Evolutionary conservation across 92 coral and sea anemone genomes (phyloP), one percentile per base, ranked within the genome.

Genomic region (Palythoa heliodiscus): DNA sequence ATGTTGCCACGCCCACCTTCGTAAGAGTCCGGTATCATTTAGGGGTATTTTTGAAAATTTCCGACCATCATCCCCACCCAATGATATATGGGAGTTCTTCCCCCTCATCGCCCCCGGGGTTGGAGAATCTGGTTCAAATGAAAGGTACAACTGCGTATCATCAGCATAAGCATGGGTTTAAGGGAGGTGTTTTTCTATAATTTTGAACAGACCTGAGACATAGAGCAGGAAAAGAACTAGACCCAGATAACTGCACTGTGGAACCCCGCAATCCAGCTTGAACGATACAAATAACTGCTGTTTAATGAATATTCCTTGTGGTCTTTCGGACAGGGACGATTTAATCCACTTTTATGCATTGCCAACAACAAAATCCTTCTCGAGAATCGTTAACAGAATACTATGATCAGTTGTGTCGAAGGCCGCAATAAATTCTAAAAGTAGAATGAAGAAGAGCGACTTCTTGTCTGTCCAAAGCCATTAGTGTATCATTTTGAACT

Each of bases 401-500:
- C 75, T 23, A 23, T 87, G 82, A 73, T 82, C 82, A 60, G 61
- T 82, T 71, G 90, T 72, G 82, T 87, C 87, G 64, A 87, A 82
- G 38, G 75, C 90, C 74, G 74, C 37, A 66, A 54, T 80, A 48
- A 67, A 76, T 40, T 87, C 78, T 24, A 86, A 54, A 39, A 86
- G 39, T 35, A 86, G 67, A 29, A 29, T 29, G 0, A n/a, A 86
- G 85, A 53, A 77, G 47, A 63, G 84, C 11, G 58, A 86, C 85
- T 71, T 82, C 82, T 15, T 87, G 71, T 54, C 75, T 72, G 73
- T 87, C 87, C 82, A 88, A 60, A 14, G 13, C 76, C 29, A 78
- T 58, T n/a, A 73, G 84, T 71, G 82, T 82, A 70, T 74, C 90
- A 83, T 71, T 88, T 63, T 82, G 83, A 43, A 63, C 87, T 70